Conservation (phyloP, 2,888 invertebrate species). For the Leptinotarsa haldemani region DNA sequence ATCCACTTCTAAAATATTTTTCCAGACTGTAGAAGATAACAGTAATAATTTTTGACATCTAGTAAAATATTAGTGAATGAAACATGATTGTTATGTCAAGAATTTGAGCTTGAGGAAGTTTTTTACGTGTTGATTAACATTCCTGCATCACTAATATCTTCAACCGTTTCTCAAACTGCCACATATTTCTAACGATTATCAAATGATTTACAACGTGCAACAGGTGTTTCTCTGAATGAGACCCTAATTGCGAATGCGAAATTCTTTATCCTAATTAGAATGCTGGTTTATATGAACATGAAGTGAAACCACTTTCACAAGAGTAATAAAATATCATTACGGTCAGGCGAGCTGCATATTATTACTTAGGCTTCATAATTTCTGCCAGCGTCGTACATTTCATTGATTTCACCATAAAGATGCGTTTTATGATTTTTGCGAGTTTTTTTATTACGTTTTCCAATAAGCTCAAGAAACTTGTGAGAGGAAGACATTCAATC, state of each 20-base stretch:
- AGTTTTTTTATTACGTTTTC: too few species aligned
- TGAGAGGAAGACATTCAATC: too few species aligned
- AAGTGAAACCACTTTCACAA: slow-evolving; percentile 26
- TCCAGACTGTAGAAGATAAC: too few species aligned
- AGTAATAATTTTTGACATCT: too few species aligned
- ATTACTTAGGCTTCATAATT: slow-evolving; percentile 11
- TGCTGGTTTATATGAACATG: slow-evolving; percentile 22
- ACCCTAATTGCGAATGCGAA: slow-evolving; percentile 21
- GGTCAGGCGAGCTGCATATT: slow-evolving; percentile 28
- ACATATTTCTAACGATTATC: background rate
- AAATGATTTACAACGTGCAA: background rate
- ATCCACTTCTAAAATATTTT: too few species aligned
- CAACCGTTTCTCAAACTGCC: background rate
- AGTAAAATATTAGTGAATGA: too few species aligned
- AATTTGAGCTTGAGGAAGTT: too few species aligned
- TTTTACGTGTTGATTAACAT: too few species aligned
- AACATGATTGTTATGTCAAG: too few species aligned
- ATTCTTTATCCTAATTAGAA: slow-evolving; percentile 21
- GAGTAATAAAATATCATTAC: slow-evolving; percentile 22
- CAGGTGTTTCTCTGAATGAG: slow-evolving; percentile 19
- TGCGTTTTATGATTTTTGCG: too few species aligned
- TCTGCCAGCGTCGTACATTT: background rate
- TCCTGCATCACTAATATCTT: too few species aligned
- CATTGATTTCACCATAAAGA: background rate
- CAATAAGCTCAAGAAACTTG: too few species aligned